These are phyloP conservation scores for Rhorus exstirpatorius DNA, from an alignment of 2,888 invertebrate genomes.

Conservation along the genomic window DNA sequence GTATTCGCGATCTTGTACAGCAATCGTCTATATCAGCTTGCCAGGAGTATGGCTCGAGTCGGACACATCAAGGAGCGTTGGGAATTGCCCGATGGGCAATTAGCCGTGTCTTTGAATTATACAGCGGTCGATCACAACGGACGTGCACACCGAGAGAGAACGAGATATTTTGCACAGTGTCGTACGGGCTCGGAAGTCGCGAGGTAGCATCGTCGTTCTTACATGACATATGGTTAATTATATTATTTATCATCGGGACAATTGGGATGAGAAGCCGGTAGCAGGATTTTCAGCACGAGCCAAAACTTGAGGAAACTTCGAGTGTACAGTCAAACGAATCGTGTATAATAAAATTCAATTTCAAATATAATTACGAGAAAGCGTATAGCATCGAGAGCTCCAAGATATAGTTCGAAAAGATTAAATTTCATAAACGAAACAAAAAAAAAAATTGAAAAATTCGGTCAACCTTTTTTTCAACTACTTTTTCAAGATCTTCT, in stretches of 20 bases:
- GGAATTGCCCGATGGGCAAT: constrained; percentile 51
- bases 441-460: too few species aligned
- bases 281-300: constrained; percentile 3
- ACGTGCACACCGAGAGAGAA: not conserved
- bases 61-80: constrained; percentile 35
- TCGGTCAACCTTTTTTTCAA: too few species aligned
- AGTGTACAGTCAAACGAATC: too few species aligned
- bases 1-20: constrained; percentile 15
- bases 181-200: constrained; percentile 23
- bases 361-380: too few species aligned
- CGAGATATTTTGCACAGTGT: not conserved
- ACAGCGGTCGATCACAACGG: constrained; percentile 20
- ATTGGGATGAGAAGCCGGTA: constrained; percentile 1
- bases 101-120: constrained; percentile 34
- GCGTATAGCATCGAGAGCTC: too few species aligned
- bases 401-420: too few species aligned
- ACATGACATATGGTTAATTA: constrained; percentile 19
- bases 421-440: too few species aligned
- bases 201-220: not conserved
- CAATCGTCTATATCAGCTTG: not conserved
- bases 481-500: too few species aligned
- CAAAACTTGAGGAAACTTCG: not conserved
- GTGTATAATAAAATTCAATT: too few species aligned
- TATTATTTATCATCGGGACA: constrained; percentile 24
- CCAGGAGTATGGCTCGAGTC: constrained; percentile 3